Base-by-base conservation (phyloP, 2,888 invertebrate species). In the Alcis repandata region DNA sequence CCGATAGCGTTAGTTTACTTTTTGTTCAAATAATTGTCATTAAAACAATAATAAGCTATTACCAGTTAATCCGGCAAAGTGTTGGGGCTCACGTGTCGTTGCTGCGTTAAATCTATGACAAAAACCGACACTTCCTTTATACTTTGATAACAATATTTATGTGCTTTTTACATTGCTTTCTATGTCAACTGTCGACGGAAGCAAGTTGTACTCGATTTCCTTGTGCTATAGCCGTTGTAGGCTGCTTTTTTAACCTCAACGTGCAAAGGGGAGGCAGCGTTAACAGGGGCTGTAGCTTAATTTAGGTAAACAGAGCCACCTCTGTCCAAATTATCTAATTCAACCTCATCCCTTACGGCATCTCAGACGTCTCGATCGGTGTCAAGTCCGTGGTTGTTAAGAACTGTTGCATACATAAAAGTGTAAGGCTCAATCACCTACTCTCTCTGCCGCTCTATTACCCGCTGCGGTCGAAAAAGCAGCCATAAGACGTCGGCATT, bases 51-150 rank as follows among this genome's bases (percentile, higher is more conserved):
- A 40, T 1, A 40, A 33, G 2, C 13, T 13, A 10, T 13, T 9
- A 13, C n/a, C n/a, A 1, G 1, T 38, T 1, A n/a, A 38, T 38
- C 38, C 38, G 13, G n/a, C n/a, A 1, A n/a, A n/a, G n/a, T 38
- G n/a, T 22, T 46, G 11, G 2, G n/a, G 11, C 10, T 6, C 13
- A 46, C n/a, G 46, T 52, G 38, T 49, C 45, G 41, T 63, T 17
- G 43, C 59, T 45, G 54, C 19, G 43, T 46, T 56, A 59, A 38
- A 40, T n/a, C 20, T 9, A 13, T 63, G 19, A 71, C 67, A 72
- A 73, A 73, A 63, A 62, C 27, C 43, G 38, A 52, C 57, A 49
- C 68, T 75, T 77, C 69, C 67, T 69, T 61, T 60, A n/a, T n/a
- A 63, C 59, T 63, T 61, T 64, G 74, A 70, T 72, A 69, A 63